phyloP scores from a whole-genome alignment of 2,888 invertebrate species.

The Aproaerema taeniolella region DNA sequence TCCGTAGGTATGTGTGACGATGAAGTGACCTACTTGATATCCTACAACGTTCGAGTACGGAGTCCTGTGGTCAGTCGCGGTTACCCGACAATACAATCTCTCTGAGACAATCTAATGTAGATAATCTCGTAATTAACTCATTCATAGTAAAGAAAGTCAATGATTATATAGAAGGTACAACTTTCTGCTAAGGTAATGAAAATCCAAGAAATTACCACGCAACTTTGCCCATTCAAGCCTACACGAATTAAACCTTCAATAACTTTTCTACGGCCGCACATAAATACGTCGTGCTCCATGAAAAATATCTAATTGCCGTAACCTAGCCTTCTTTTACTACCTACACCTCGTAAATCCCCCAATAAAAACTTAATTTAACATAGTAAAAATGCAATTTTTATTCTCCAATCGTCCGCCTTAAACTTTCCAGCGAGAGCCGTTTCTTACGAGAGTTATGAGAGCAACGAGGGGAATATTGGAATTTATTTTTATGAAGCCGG shows the following conservation, averaged over 20 bases:
- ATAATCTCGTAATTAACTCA: no score
- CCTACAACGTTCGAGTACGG: no score
- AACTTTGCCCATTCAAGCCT: slow-evolving; percentile 12
- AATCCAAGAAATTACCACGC: slow-evolving; percentile 2
- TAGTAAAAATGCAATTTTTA: slow-evolving; percentile 68
- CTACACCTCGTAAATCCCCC: slow-evolving; percentile 48
- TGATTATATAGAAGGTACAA: no score
- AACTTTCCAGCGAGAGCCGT: slow-evolving; percentile 62
- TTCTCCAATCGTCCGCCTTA: slow-evolving; percentile 64
- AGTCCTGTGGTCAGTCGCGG: no score
- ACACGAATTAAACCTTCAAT: slow-evolving; percentile 19
- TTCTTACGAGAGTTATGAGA: slow-evolving; percentile 63
- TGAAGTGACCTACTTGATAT: no score
- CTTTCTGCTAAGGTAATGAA: no score
- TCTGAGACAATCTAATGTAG: no score
- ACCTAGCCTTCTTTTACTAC: slow-evolving; percentile 16
- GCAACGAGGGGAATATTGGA: slow-evolving; percentile 64
- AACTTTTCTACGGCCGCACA: slow-evolving; percentile 23
- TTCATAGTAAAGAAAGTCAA: no score
- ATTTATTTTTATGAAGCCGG: slow-evolving; percentile 65
- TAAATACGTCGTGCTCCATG: slow-evolving; percentile 22
- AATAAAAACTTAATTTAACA: slow-evolving; percentile 67
- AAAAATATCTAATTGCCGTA: slow-evolving; percentile 32
- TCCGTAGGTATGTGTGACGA: no score
- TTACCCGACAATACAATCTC: no score